phyloP scores from a whole-genome alignment of 2,113 vertebrate genomes.

The Camelus bactrianus region DNA sequence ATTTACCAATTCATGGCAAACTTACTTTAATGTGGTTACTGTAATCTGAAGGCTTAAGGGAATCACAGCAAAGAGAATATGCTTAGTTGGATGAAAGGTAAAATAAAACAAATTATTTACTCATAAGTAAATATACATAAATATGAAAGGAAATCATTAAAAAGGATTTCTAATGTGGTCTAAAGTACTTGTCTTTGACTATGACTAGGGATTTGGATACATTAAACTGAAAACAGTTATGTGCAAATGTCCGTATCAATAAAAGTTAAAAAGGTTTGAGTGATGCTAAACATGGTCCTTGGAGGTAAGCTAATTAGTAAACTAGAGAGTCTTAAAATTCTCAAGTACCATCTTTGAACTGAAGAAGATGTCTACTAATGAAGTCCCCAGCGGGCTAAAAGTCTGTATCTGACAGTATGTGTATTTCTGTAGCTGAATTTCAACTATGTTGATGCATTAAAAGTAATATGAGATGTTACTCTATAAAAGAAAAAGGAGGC shows the following conservation, averaged over 20 bases:
- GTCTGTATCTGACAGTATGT: conserved; percentile 78
- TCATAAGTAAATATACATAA: conserved; percentile 55
- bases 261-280: conserved; percentile 87
- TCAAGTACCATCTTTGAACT: conserved; percentile 88
- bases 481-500: conserved; percentile 49
- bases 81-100: conserved; percentile 50
- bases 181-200: conserved; percentile 82
- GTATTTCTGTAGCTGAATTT: conserved; percentile 82
- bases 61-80: conserved; percentile 36
- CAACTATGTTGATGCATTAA: conserved; percentile 74
- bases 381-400: conserved; percentile 86
- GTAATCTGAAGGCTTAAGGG: conserved; percentile 48
- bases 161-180: conserved; percentile 25
- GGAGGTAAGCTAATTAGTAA: conserved; percentile 90
- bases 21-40: conserved; percentile 58
- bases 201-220: conserved; percentile 72
- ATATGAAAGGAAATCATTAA: conserved; percentile 68
- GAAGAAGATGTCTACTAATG: conserved; percentile 89
- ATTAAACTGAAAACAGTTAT: conserved; percentile 77
- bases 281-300: conserved; percentile 85
- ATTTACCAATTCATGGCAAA: conserved; percentile 59
- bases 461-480: conserved; percentile 56
- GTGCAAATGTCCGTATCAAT: conserved; percentile 85
- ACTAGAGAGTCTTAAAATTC: conserved; percentile 88
- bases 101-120: conserved; percentile 74